Evolutionary conservation across 2,888 invertebrate genomes (phyloP).

Genomic region (Protonemura montana): DNA sequence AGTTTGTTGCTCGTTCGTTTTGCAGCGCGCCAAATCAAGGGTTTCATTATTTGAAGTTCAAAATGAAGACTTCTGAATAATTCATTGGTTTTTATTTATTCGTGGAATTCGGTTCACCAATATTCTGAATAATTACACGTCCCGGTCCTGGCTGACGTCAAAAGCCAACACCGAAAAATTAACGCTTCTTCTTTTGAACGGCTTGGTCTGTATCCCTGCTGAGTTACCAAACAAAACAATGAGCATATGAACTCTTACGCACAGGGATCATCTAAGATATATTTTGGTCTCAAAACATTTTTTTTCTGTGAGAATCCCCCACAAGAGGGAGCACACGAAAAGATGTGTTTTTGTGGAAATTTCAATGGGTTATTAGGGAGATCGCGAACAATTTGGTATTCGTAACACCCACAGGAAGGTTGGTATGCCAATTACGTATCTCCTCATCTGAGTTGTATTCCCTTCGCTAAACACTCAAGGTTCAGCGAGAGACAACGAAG

Average conservation of each 20-base stretch:
- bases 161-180: neutral
- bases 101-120: neutral
- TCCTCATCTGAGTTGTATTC: neutral
- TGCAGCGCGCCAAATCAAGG: neutral
- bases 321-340: neutral
- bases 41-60: neutral
- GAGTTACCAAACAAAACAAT: no score
- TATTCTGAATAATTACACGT: constrained; percentile 10
- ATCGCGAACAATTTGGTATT: constrained; percentile 15
- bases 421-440: constrained; percentile 36
- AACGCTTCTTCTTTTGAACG: neutral
- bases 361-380: neutral
- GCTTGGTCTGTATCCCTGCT: no score
- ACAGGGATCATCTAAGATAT: no score
- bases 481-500: constrained; percentile 14
- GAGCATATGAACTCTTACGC: no score
- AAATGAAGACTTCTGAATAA: constrained; percentile 12
- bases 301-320: no score
- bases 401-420: constrained; percentile 1
- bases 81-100: constrained; percentile 29
- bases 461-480: constrained; percentile 19
- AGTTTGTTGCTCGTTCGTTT: neutral
- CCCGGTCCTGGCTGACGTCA: neutral
- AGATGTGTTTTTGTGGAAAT: neutral
- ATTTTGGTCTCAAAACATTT: no score